Base-by-base conservation (phyloP, 2,113 vertebrate species). In the Sebastes schlegelii region DNA sequence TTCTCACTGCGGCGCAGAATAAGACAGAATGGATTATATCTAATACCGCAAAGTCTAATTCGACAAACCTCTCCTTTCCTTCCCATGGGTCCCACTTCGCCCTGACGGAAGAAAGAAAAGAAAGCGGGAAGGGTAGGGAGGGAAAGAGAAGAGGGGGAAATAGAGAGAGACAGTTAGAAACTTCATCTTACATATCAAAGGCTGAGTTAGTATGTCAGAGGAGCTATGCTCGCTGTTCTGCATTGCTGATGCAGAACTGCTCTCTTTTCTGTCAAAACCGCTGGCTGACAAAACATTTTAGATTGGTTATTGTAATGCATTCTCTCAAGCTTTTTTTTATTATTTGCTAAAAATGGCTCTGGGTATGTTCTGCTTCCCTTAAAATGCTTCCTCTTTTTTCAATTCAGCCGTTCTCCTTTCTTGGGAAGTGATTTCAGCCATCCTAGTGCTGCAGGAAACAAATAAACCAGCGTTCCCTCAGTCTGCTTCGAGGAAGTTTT, bases 11-110 rank as follows among this genome's bases (percentile, higher is more conserved):
- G 64, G 55, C 64, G 60, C 83, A 84, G 86, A 91, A 90, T 90
- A 82, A 91, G 77, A 91, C 83, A 86, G 89, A 91, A 91, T 90
- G 86, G 86, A 92, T 91, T 92, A 92, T 88, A 90, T 92, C 88
- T 92, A 87, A 91, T 88, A 90, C 86, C 4, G 73, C 79, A 86
- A 87, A 83, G 88, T 91, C 84, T 88, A 92, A 92, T 92, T 94
- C 73, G 89, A 94, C 95, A 94, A 91, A 96, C 95, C 95, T 95
- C 95, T 95, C 95, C 95, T 93, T 93, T 95, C 80, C 87, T 61
- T 93, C 95, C 95, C 76, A 62, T 88, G 91, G 90, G 93, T 91
- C 95, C 95, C 19, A 79, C 89, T 88, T 94, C 94, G 51, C 95
- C 95, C 95, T 96, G 93, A 63, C 21, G 83, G 78, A 90, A 88